A percentile compares a stretch with the other conserved stretches of the same genome.
These are phyloP conservation scores for Siniperca scherzeri DNA, from an alignment of 2,797 vertebrate species.

Conservation along the genomic window DNA sequence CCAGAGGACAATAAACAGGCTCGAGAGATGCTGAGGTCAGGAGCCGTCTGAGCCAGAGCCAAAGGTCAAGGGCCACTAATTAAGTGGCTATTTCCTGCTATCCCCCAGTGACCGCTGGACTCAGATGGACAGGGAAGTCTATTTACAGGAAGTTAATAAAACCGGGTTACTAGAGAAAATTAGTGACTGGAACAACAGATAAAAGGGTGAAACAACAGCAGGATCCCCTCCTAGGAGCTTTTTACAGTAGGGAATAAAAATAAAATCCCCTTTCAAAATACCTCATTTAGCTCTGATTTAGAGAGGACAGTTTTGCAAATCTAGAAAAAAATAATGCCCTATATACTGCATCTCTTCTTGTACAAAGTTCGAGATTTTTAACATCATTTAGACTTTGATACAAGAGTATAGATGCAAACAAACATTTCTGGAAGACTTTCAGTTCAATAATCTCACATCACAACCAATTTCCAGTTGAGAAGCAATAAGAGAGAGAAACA, in stretches of 20 bases:
- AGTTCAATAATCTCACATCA: slow-evolving; percentile 17
- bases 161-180: slow-evolving; percentile 19
- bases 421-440: background rate
- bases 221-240: background rate
- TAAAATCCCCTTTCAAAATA: background rate
- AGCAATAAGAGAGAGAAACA: slow-evolving; percentile 6
- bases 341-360: background rate
- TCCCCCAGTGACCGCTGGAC: slow-evolving; percentile 78
- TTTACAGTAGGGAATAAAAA: background rate
- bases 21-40: slow-evolving; percentile 73
- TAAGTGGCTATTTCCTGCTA: slow-evolving; percentile 83
- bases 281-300: background rate
- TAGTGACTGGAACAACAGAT: slow-evolving; percentile 6
- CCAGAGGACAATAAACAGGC: slow-evolving; percentile 83
- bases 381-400: background rate
- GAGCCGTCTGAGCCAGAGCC: slow-evolving; percentile 59
- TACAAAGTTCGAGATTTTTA: background rate
- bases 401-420: background rate
- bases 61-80: slow-evolving; percentile 85
- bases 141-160: slow-evolving; percentile 59
- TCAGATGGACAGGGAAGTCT: slow-evolving; percentile 44
- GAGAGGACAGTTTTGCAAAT: background rate
- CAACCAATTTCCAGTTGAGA: slow-evolving; percentile 22
- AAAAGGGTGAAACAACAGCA: slow-evolving; percentile 1
- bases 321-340: background rate